Percentiles rank a stretch among this genome's conserved stretches.
Evolutionary conservation across 2,797 vertebrate genomes (phyloP).

Genomic region (Rhinoraja longicauda): DNA sequence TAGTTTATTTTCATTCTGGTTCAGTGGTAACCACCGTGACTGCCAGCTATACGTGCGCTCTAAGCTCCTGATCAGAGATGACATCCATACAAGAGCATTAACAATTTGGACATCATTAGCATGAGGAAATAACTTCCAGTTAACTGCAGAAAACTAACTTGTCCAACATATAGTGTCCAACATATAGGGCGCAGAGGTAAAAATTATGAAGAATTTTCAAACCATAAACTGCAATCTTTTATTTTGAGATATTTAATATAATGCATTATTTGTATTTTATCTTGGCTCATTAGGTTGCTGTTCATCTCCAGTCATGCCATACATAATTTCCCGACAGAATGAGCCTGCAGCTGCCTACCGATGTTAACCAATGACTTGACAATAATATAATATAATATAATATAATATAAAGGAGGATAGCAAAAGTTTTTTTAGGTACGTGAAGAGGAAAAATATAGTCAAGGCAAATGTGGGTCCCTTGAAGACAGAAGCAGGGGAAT

Average conservation of each 20-base stretch:
- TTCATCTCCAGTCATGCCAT: neutral
- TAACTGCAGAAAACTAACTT: neutral
- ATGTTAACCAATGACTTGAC: neutral
- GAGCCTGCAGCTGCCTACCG: neutral
- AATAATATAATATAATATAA: no score
- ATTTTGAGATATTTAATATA: neutral
- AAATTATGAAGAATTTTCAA: neutral
- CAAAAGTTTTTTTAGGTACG: no score
- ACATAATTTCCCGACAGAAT: constrained; percentile 1
- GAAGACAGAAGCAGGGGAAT: no score
- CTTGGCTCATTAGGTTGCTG: neutral
- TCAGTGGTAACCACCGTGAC: neutral
- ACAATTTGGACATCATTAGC: neutral
- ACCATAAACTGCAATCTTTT: neutral
- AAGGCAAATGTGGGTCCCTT: no score
- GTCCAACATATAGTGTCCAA: neutral
- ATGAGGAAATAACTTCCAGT: constrained; percentile 6
- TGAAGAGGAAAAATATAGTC: no score
- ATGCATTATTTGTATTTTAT: neutral
- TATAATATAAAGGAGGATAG: no score
- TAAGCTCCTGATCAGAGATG: neutral
- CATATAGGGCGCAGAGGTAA: neutral
- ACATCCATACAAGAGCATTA: neutral
- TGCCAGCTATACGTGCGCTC: neutral
- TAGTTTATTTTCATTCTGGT: neutral